Evolutionary conservation across 2,113 vertebrate genomes (phyloP), one percentile per base, ranked within the genome.

Genomic region (Gobiocypris rarus): DNA sequence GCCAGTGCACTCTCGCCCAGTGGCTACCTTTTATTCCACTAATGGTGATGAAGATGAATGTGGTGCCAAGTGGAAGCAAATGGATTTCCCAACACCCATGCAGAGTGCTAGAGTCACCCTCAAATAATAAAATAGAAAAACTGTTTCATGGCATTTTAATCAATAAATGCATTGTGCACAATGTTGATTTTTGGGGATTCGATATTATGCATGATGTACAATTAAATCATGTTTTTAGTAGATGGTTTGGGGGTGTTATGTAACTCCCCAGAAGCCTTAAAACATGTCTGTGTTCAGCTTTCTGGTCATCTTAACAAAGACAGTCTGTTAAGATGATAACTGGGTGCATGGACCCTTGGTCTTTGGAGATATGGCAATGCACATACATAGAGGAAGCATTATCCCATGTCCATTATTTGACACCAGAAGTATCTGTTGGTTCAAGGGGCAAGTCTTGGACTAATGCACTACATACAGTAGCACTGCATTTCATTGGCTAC

Each of bases 41-140:
- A 87, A 87, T 87, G 84, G 65, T 80, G 75, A 87, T 81, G 38
- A 89, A 88, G 88, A 90, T 88, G 43, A 86, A 91, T 89, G 84
- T 85, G 78, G 67, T 89, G 86, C 82, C 79, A 88, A n/a, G n/a
- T n/a, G n/a, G n/a, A n/a, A n/a, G n/a, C n/a, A n/a, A 87, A 83
- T 83, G 73, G 70, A 61, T 82, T 76, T 71, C 75, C 65, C 4
- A 83, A 56, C 13, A 54, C 71, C 84, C 78, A 67, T 50, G 34
- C 63, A 59, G n/a, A 82, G 26, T 69, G 56, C 38, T 45, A 28
- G 67, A 38, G 31, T 58, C 58, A n/a, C 43, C 41, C 15, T 58
- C 31, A 78, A 74, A 84, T 65, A 13, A 65, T 34, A 82, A 28
- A 69, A 69, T 9, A 24, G 10, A 83, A 41, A 34, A 38, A 26